Percentiles rank a stretch among this genome's conserved stretches.
These are phyloP conservation scores for Austrofundulus limnaeus DNA, from an alignment of 2,113 vertebrate genomes.

Conservation along the genomic window DNA sequence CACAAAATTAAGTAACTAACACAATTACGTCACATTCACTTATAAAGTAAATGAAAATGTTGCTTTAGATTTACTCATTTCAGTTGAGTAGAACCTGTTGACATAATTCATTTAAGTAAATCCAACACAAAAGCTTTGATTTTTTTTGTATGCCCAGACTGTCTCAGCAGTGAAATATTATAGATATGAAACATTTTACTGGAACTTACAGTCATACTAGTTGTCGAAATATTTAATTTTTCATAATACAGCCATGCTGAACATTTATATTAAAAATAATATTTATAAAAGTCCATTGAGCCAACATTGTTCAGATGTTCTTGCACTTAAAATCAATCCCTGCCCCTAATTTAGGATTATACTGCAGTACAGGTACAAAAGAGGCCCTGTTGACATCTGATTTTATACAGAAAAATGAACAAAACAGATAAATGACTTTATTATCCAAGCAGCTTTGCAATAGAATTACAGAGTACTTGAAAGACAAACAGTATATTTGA, in stretches of 20 bases:
- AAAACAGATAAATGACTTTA: background rate
- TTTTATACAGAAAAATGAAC: background rate
- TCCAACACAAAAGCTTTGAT: no score
- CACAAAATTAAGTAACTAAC: no score
- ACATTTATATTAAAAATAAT: background rate
- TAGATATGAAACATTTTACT: background rate
- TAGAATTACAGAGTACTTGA: background rate
- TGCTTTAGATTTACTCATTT: no score
- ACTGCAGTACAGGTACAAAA: background rate
- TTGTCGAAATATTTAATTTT: no score
- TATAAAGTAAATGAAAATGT: no score
- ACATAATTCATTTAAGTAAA: no score
- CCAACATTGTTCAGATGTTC: background rate
- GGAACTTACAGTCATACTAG: background rate
- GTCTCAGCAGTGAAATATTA: background rate
- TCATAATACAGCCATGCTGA: background rate
- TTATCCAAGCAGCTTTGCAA: background rate
- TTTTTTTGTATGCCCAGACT: rapidly evolving
- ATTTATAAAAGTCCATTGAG: background rate
- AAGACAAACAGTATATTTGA: background rate
- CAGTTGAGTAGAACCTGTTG: no score
- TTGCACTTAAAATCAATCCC: background rate
- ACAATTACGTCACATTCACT: no score
- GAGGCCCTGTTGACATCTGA: no score
- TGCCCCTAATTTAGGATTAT: rapidly evolving